Evolutionary conservation across 1,140 invertebrate genomes (phyloP).

Genomic region (Drosophila novamexicana): DNA sequence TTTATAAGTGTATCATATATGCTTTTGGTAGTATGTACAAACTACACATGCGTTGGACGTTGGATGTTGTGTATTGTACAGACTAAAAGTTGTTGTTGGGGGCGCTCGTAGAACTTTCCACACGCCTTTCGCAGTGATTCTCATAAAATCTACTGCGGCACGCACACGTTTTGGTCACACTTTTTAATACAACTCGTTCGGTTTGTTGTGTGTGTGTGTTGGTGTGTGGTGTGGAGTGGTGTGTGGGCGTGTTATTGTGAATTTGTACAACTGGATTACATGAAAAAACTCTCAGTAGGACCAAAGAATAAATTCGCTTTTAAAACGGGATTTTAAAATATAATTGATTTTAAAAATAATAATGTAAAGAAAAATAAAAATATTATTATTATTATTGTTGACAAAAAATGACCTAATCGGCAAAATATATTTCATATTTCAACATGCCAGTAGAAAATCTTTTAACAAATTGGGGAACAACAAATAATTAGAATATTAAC

Average conservation of each 20-base stretch:
- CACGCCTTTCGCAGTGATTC: conserved; percentile 25
- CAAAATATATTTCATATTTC: too few relatives aligned
- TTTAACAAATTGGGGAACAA: too few relatives aligned
- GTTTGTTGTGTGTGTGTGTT: conserved; percentile 11
- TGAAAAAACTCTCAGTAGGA: conserved; percentile 13
- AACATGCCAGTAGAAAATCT: too few relatives aligned
- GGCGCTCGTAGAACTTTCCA: not conserved
- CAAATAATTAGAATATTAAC: too few relatives aligned
- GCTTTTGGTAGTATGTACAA: conserved; percentile 26
- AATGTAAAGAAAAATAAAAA: not conserved
- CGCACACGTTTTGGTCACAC: conserved; percentile 17
- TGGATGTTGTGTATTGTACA: conserved; percentile 37
- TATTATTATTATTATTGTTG: not conserved
- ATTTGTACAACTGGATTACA: conserved; percentile 11
- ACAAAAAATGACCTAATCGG: too few relatives aligned
- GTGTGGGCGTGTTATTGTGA: conserved; percentile 14
- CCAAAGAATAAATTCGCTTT: not conserved
- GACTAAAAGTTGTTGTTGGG: not conserved
- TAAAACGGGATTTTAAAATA: not conserved
- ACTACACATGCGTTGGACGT: conserved; percentile 20
- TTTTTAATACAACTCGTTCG: conserved; percentile 5
- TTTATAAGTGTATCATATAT: conserved; percentile 2
- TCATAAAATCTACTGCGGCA: not conserved
- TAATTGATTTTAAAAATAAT: not conserved
- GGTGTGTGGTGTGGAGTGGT: conserved; percentile 13